Percentiles rank a stretch among this genome's conserved stretches.
These are phyloP conservation scores for Hippasteria phrygiana DNA, from an alignment of 53 echinoderm and acorn worm genomes.

Conservation along the genomic window DNA sequence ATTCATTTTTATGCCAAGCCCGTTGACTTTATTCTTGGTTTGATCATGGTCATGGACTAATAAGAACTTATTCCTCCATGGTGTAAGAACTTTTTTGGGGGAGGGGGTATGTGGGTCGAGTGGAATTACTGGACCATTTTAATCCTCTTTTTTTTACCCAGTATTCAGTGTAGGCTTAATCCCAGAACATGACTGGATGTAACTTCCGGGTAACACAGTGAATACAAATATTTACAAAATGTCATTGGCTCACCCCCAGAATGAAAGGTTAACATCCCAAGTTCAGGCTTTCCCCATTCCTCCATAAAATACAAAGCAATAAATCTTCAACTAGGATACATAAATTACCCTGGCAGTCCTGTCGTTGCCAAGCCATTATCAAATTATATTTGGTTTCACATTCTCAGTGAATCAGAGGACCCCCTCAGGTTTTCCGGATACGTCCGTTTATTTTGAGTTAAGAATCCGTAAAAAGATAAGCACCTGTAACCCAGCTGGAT, in stretches of 20 bases:
- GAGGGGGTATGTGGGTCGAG: no score
- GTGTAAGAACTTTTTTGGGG: no score
- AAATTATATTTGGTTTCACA: conserved; percentile 48
- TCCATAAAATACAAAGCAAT: conserved; percentile 8
- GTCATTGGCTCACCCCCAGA: not conserved
- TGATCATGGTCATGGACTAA: no score
- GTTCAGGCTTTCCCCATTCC: not conserved
- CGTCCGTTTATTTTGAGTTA: not conserved
- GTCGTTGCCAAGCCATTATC: conserved; percentile 5
- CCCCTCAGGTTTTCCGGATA: conserved; percentile 3
- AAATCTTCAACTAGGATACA: not conserved
- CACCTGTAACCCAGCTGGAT: conserved; percentile 27
- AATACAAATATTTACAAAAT: not conserved
- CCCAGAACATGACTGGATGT: not conserved
- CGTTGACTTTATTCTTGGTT: no score
- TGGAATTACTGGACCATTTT: no score
- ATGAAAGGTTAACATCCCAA: conserved; percentile 4
- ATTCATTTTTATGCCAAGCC: no score
- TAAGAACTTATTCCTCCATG: no score
- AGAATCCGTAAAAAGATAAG: not conserved
- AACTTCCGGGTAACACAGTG: not conserved
- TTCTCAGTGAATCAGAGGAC: not conserved
- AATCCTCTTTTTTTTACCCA: no score
- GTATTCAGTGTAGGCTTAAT: not conserved
- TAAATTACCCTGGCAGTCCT: conserved; percentile 15